Evolutionary conservation across 2,888 invertebrate genomes (phyloP).

Genomic region (Metallyticus violacea): DNA sequence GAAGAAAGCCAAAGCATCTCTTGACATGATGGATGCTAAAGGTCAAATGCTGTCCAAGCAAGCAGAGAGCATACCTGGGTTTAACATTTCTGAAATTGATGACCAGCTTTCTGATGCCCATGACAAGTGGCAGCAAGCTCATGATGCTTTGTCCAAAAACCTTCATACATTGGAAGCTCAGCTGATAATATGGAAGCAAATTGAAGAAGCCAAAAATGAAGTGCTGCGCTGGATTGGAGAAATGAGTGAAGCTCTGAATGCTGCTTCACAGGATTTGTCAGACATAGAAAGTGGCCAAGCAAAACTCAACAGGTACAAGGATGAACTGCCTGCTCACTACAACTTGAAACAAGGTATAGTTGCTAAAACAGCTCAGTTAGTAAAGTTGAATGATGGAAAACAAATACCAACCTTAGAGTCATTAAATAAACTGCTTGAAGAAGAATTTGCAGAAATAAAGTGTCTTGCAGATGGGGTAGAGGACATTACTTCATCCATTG

Average conservation of each 20-base stretch:
- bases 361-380: slow-evolving; percentile 75
- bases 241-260: slow-evolving; percentile 72
- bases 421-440: slow-evolving; percentile 64
- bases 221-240: slow-evolving; percentile 80
- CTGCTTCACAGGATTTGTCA: slow-evolving; percentile 70
- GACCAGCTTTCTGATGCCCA: slow-evolving; percentile 53
- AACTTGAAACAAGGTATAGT: slow-evolving; percentile 74
- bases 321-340: slow-evolving; percentile 76
- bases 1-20: slow-evolving; percentile 67
- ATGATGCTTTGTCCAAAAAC: slow-evolving; percentile 68
- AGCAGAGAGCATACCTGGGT: slow-evolving; percentile 64
- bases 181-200: slow-evolving; percentile 88
- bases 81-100: slow-evolving; percentile 55
- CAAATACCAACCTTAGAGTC: slow-evolving; percentile 67
- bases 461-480: slow-evolving; percentile 72
- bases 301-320: slow-evolving; percentile 77
- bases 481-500: slow-evolving; percentile 67
- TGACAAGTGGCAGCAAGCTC: slow-evolving; percentile 66
- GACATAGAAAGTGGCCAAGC: slow-evolving; percentile 79
- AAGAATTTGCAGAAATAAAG: slow-evolving; percentile 73
- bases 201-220: slow-evolving; percentile 81
- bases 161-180: slow-evolving; percentile 84
- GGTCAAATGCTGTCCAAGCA: slow-evolving; percentile 69
- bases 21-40: slow-evolving; percentile 77
- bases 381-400: slow-evolving; percentile 68